These are phyloP conservation scores for Ciconia stormi DNA, from an alignment of 2,113 vertebrate genomes.

Conservation along the genomic window DNA sequence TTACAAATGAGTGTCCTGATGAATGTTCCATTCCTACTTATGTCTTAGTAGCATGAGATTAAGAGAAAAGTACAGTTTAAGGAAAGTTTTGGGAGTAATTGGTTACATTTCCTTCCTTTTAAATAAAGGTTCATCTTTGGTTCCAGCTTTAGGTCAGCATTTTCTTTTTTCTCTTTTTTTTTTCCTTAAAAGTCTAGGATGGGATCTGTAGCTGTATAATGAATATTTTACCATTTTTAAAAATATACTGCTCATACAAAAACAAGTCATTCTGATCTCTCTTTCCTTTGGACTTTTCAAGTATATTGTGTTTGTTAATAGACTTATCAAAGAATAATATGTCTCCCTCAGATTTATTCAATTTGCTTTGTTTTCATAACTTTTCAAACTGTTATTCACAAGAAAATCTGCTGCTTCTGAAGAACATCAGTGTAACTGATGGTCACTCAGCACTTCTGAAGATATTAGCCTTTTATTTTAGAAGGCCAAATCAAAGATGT, in stretches of 20 bases:
- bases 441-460: not conserved
- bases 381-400: not conserved
- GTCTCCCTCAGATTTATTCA: not conserved
- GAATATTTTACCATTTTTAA: not conserved
- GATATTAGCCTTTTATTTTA: not conserved
- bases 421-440: not conserved
- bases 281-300: not conserved
- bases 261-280: not conserved
- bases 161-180: not conserved
- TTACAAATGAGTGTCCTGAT: not conserved
- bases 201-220: not conserved
- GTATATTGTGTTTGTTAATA: not conserved
- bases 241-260: not conserved
- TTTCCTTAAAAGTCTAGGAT: not conserved
- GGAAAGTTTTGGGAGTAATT: not conserved
- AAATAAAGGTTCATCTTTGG: not conserved
- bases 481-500: not conserved
- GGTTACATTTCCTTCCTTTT: not conserved
- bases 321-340: not conserved
- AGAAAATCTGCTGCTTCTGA: not conserved
- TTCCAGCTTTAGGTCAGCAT: not conserved
- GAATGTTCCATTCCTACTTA: not conserved
- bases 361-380: not conserved
- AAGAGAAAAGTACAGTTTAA: not conserved
- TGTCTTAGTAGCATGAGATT: not conserved